Base-by-base conservation (phyloP, 2,797 vertebrate species). In the Danio jaintianensis region DNA sequence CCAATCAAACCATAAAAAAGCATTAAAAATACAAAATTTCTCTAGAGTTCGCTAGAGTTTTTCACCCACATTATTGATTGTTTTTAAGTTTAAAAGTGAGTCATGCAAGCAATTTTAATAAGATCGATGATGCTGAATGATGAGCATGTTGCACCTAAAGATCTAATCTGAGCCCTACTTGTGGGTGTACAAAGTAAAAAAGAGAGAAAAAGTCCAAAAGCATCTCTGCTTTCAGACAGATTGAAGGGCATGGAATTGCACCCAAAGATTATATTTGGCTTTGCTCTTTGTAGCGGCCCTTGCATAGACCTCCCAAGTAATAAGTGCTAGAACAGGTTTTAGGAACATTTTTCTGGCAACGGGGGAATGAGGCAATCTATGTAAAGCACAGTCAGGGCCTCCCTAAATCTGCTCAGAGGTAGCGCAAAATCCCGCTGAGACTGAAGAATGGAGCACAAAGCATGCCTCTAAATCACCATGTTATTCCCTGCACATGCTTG, bases 321-420 rank as follows among this genome's bases (percentile, higher is more conserved):
- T 71, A 38, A 43, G 20, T 43, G 5, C 20, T 64, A 45, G 69
- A 72, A 62, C 18, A 66, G 40, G n/a, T 55, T 55, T 80, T 5
- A 36, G 29, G 42, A 64, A 64, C 11, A 64, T 66, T 56, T 38
- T 56, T 40, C 61, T 55, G 42, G 40, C 48, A 80, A 47, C 12
- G 13, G 48, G 50, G 40, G 40, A 73, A 73, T 38, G 48, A 80
- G 58, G 48, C 59, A 80, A 64, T 42, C 69, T 64, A 80, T 66
- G 78, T 64, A 80, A 80, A 71, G 77, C 58, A 71, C 45, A 71
- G 13, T 45, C 36, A 29, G 67, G 77, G 40, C 58, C 67, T 71
- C 58, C 47, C 67, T 82, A 62, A 68, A 64, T 79, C 62, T 79
- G 67, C 62, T 47, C 50, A 77, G 75, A 77, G 64, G 62, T 66